A percentile compares a stretch with the other conserved stretches of the same genome.
These are phyloP conservation scores for Physocephala rufipes DNA, from an alignment of 2,888 invertebrate species.

Conservation along the genomic window DNA sequence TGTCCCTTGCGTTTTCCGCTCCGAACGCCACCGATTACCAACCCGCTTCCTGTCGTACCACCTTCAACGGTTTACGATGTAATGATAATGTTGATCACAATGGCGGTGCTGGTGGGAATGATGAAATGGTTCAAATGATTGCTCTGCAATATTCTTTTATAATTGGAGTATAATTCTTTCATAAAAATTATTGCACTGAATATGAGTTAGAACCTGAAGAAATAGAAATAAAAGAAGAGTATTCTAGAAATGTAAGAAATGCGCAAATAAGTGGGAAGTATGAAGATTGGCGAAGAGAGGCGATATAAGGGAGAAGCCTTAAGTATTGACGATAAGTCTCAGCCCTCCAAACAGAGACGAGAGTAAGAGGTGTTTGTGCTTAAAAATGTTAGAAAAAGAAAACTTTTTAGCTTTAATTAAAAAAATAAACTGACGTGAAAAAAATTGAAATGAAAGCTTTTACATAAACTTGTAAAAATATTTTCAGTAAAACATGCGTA, in stretches of 20 bases:
- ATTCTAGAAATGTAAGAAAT: neutral
- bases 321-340: too few relatives aligned
- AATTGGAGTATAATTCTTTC: neutral
- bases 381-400: neutral
- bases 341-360: too few relatives aligned
- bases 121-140: neutral
- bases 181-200: neutral
- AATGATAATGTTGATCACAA: too few relatives aligned
- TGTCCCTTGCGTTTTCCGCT: too few relatives aligned
- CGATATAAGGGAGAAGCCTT: too few relatives aligned
- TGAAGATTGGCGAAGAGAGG: too few relatives aligned
- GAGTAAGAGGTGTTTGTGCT: neutral
- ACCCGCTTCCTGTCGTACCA: too few relatives aligned
- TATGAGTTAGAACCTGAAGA: neutral
- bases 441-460: neutral
- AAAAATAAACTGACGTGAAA: neutral
- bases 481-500: too few relatives aligned
- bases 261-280: too few relatives aligned
- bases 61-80: too few relatives aligned
- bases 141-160: constrained; percentile 1
- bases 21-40: too few relatives aligned
- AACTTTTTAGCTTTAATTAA: neutral
- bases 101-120: neutral
- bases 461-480: neutral
- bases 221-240: neutral